Evolutionary conservation across 2,797 vertebrate genomes (phyloP).

Genomic region (Scleropages formosus): DNA sequence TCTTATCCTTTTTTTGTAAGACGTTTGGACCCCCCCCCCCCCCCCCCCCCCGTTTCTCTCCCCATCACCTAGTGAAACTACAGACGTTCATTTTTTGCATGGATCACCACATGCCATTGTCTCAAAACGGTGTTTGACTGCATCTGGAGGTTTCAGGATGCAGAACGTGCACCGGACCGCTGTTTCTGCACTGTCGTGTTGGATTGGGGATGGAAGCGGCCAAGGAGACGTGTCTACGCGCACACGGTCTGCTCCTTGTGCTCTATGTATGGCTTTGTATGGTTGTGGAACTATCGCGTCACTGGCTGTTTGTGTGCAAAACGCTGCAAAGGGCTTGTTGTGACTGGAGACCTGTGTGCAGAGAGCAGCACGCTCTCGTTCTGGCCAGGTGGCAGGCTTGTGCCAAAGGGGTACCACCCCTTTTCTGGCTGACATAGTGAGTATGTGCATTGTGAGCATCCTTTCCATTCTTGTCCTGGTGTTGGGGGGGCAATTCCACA

Average conservation of each 20-base stretch:
- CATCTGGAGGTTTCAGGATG: conserved; percentile 49
- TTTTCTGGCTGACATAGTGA: conserved; percentile 67
- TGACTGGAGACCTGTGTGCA: conserved; percentile 90
- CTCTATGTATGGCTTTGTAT: conserved; percentile 42
- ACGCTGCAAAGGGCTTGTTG: conserved; percentile 92
- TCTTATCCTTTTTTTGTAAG: conserved; percentile 55
- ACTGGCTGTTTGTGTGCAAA: conserved; percentile 90
- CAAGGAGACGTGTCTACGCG: conserved; percentile 25
- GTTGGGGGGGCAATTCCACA: conserved; percentile 14
- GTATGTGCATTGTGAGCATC: conserved; percentile 34
- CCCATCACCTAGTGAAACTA: too few relatives aligned
- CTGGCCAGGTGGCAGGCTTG: conserved; percentile 77
- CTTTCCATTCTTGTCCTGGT: background rate
- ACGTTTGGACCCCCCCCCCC: conserved; percentile 37
- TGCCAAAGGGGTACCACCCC: conserved; percentile 79
- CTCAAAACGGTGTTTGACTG: conserved; percentile 65
- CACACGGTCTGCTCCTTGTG: background rate
- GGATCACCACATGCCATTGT: conserved; percentile 74
- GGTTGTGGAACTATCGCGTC: conserved; percentile 68
- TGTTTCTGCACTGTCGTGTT: conserved; percentile 31
- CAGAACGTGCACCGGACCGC: conserved; percentile 51
- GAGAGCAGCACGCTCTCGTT: conserved; percentile 88
- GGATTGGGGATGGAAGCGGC: conserved; percentile 30
- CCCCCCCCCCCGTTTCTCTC: conserved; percentile 26
- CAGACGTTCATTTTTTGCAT: conserved; percentile 80